Evolutionary conservation across 2,888 invertebrate genomes (phyloP).

Genomic region (Pollenia labialis): DNA sequence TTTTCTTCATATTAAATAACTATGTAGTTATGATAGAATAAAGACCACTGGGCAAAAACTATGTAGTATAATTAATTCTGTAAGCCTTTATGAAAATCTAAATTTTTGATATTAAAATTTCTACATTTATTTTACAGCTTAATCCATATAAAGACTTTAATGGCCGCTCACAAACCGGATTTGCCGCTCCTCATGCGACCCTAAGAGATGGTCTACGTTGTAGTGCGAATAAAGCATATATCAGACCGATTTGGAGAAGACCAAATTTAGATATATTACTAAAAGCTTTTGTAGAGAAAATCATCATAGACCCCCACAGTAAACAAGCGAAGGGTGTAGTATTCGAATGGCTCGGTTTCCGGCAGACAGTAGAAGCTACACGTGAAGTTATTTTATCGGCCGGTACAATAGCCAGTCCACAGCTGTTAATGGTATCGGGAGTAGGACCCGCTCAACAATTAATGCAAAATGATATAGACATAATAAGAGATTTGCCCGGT

Average conservation of each 20-base stretch:
- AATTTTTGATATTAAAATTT: not conserved
- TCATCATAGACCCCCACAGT: slow-evolving; percentile 87
- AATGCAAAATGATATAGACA: slow-evolving; percentile 86
- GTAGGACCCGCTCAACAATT: slow-evolving; percentile 89
- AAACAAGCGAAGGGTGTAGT: slow-evolving; percentile 88
- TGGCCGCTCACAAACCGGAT: slow-evolving; percentile 91
- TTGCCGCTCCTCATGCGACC: slow-evolving; percentile 91
- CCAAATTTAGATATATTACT: slow-evolving; percentile 90
- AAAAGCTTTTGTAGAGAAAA: slow-evolving; percentile 88
- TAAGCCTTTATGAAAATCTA: too few species aligned
- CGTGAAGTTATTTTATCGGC: slow-evolving; percentile 94
- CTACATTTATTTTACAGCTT: slow-evolving; percentile 61
- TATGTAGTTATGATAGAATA: too few species aligned
- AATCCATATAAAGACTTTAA: slow-evolving; percentile 90
- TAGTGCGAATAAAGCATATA: slow-evolving; percentile 92
- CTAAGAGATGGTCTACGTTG: slow-evolving; percentile 91
- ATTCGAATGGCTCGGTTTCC: slow-evolving; percentile 84
- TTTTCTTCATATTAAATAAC: too few species aligned
- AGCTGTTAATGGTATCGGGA: slow-evolving; percentile 93
- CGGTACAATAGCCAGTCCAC: slow-evolving; percentile 93
- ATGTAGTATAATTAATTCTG: too few species aligned
- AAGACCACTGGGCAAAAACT: too few species aligned
- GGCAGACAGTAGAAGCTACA: slow-evolving; percentile 86
- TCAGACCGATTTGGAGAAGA: slow-evolving; percentile 88
- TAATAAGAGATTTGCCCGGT: slow-evolving; percentile 88